A percentile compares a stretch with the other conserved stretches of the same genome.
These are phyloP conservation scores for Loxodonta africana DNA, from an alignment of 2,113 vertebrate species.

Conservation along the genomic window DNA sequence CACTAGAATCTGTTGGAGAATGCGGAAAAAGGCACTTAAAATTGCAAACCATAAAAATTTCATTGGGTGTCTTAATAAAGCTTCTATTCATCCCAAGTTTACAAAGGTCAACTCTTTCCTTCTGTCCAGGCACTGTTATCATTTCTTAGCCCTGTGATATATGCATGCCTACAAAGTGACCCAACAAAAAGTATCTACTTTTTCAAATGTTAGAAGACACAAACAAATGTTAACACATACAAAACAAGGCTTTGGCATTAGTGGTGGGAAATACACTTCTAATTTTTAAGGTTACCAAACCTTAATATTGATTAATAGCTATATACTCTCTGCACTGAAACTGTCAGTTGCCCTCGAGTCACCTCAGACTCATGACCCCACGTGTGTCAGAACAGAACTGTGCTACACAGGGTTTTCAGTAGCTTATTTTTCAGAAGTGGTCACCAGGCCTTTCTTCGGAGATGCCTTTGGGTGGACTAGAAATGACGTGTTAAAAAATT, in stretches of 20 bases:
- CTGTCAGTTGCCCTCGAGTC: not conserved
- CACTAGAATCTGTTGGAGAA: constrained; percentile 88
- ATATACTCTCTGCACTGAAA: constrained; percentile 30
- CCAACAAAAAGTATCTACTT: constrained; percentile 4
- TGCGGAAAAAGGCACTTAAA: constrained; percentile 4
- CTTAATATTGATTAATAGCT: constrained; percentile 20
- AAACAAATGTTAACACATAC: not conserved
- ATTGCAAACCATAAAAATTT: not conserved
- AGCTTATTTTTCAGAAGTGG: not conserved
- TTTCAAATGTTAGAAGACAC: not conserved
- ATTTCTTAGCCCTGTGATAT: not conserved
- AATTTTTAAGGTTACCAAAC: constrained; percentile 50
- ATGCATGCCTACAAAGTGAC: not conserved
- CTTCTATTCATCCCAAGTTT: not conserved
- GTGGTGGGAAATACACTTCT: not conserved
- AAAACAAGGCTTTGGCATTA: constrained; percentile 10
- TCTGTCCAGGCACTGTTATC: not conserved
- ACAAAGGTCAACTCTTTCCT: not conserved
- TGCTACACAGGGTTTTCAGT: not conserved
- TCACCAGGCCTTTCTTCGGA: not conserved
- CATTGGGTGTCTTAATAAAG: not conserved
- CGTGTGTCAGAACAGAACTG: not conserved
- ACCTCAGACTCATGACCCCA: not conserved
- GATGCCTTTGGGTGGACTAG: not conserved
- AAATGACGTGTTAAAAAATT: constrained; percentile 1